Percentiles rank a stretch among this genome's conserved stretches.
phyloP scores from a whole-genome alignment of 2,797 vertebrate genomes.

The Alcedo quadribrachys region DNA sequence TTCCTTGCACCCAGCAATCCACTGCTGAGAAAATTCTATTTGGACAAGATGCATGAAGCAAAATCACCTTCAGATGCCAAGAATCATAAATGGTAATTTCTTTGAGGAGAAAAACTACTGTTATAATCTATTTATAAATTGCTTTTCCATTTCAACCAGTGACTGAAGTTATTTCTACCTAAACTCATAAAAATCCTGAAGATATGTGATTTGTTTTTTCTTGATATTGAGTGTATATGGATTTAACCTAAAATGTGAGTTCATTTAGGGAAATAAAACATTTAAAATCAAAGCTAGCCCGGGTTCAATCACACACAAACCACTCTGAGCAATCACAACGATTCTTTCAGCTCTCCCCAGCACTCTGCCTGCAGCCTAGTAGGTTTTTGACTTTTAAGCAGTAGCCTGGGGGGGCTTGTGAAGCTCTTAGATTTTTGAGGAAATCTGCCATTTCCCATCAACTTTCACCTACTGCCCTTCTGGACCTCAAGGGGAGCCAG shows the following conservation, averaged over 20 bases:
- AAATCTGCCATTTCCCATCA: background rate
- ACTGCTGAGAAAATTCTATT: conserved; percentile 5
- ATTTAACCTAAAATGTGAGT: background rate
- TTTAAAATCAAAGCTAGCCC: background rate
- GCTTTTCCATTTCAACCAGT: background rate
- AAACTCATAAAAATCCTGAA: background rate
- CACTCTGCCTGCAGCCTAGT: background rate
- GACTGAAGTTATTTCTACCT: background rate
- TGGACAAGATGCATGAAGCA: background rate
- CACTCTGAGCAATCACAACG: background rate
- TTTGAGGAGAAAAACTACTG: background rate
- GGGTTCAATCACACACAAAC: background rate
- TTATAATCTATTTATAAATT: background rate
- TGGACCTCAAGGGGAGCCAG: background rate
- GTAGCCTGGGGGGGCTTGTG: background rate
- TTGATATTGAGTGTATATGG: background rate
- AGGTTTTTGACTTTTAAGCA: background rate
- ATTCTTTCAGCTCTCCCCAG: background rate
- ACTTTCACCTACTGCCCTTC: background rate
- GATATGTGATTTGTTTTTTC: background rate
- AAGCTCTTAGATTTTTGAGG: background rate
- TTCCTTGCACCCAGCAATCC: conserved; percentile 20
- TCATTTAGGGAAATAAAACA: background rate
- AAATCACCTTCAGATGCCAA: background rate
- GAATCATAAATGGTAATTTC: background rate